These are phyloP conservation scores for Anastrepha ludens DNA, from an alignment of 1,140 invertebrate genomes.

Conservation along the genomic window DNA sequence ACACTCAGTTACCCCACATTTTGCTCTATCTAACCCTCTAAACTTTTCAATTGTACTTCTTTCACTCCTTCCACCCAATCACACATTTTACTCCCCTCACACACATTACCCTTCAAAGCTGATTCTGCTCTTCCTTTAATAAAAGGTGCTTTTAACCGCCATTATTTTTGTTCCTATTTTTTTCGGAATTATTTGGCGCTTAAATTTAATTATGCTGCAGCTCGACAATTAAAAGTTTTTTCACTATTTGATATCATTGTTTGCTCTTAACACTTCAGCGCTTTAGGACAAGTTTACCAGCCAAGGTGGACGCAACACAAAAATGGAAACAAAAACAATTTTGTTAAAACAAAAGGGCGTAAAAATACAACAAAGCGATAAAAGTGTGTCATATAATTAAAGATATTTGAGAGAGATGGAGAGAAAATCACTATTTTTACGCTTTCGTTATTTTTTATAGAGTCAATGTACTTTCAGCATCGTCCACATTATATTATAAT, in stretches of 20 bases:
- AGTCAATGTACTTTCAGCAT: too few relatives aligned
- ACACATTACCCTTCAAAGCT: background rate
- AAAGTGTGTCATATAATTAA: background rate
- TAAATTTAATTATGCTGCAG: slow-evolving; percentile 39
- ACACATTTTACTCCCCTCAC: too few relatives aligned
- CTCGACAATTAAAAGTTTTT: slow-evolving; percentile 15
- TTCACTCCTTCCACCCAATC: too few relatives aligned
- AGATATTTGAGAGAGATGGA: background rate
- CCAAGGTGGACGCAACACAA: background rate
- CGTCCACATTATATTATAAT: too few relatives aligned
- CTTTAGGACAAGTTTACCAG: background rate
- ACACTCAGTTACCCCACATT: too few relatives aligned
- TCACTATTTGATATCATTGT: slow-evolving; percentile 20
- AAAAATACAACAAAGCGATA: background rate
- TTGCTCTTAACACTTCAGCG: background rate
- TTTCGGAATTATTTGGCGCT: slow-evolving; percentile 1
- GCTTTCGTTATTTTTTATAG: too few relatives aligned
- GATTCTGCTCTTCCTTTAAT: background rate
- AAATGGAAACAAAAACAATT: background rate
- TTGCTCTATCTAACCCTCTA: too few relatives aligned
- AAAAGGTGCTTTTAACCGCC: background rate
- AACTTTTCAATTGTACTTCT: too few relatives aligned
- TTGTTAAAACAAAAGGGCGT: background rate
- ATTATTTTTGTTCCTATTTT: background rate
- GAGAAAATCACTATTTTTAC: background rate